phyloP scores from a whole-genome alignment of 2,888 invertebrate species.

The Hoplodrina ambigua region DNA sequence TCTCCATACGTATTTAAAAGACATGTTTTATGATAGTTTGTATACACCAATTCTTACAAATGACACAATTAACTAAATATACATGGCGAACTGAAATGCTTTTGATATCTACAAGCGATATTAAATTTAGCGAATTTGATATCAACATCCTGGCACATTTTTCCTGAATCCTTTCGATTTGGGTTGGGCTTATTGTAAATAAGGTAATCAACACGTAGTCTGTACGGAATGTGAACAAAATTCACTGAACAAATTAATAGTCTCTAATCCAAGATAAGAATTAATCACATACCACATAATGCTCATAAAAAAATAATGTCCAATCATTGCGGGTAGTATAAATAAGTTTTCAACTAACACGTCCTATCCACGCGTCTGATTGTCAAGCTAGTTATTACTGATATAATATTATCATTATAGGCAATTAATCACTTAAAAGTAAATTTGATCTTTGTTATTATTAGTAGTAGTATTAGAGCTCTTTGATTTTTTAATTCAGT shows the following conservation, averaged over 20 bases:
- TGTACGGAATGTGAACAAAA: background rate
- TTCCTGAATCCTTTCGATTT: background rate
- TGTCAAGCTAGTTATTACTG: constrained; percentile 10
- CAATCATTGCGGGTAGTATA: constrained; percentile 4
- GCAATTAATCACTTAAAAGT: background rate
- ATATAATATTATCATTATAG: constrained; percentile 23
- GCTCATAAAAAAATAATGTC: background rate
- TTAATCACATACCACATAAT: background rate
- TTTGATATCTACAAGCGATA: no score
- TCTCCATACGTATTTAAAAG: no score
- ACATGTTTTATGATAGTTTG: no score
- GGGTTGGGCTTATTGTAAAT: background rate
- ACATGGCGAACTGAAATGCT: background rate
- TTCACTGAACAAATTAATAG: background rate
- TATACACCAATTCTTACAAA: no score
- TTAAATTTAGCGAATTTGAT: no score
- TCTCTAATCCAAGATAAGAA: constrained; percentile 16
- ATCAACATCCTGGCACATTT: no score
- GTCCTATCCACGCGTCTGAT: background rate
- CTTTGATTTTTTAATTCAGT: no score
- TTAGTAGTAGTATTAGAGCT: no score
- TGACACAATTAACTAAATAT: background rate
- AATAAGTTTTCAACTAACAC: constrained; percentile 1
- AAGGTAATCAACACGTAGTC: background rate
- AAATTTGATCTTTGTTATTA: no score